Base-by-base conservation (phyloP, 2,113 vertebrate species). In the Erpornis zantholeuca region DNA sequence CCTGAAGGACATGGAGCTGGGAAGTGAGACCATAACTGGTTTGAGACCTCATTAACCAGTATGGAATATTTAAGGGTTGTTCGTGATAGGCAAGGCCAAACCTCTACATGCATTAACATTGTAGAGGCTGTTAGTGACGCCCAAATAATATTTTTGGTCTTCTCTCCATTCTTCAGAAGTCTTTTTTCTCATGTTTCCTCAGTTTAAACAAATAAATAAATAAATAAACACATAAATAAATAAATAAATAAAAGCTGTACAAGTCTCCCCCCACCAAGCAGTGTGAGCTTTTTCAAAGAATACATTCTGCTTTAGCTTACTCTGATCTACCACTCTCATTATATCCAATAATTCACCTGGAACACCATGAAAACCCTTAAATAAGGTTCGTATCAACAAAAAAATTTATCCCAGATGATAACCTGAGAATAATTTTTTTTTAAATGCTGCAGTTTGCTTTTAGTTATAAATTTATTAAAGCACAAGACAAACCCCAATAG, bases 301-400 rank as follows among this genome's bases (percentile, higher is more conserved):
- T 63, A 38, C 25, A 49, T 68, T 72, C 95, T 71, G 60, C 64
- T 95, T 60, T 17, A 71, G 33, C 52, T 83, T 96, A 36, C 38
- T 44, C 49, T 94, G 83, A 90, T 94, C 91, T 80, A 77, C 47
- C 91, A 60, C 69, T 88, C 88, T 93, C 95, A 97, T 97, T 85
- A 93, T 40, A 92, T 38, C 36, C 36, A 57, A 18, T 95, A 97
- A 96, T 96, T 96, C 95, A 72, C 86, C 63, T 84, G 79, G 64
- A 92, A 91, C n/a, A 92, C 20, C 60, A 81, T 38, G 60, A 35
- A 97, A 73, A 33, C n/a, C 75, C 94, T 91, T 63, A 76, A 86
- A 97, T 88, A 94, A 97, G 53, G 8, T 25, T 44, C 27, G 38
- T 15, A 50, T 36, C 31, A 49, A 61, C 12, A 65, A 80, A 93